A percentile compares a stretch with the other conserved stretches of the same genome.
These are phyloP conservation scores for Romanomermis culicivorax DNA, from an alignment of 2,888 invertebrate species.

Conservation along the genomic window DNA sequence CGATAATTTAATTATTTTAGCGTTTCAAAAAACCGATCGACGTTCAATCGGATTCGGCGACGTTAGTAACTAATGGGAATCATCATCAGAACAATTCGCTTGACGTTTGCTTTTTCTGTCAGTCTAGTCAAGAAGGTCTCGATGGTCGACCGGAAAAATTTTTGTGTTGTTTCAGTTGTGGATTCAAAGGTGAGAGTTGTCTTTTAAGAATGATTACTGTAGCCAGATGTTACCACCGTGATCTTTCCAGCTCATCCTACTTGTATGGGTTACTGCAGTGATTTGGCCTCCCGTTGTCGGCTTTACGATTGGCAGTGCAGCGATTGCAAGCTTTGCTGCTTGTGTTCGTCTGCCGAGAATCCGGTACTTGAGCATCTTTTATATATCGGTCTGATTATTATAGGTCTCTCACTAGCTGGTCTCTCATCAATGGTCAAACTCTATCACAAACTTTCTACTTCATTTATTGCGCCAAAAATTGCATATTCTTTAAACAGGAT, in stretches of 20 bases:
- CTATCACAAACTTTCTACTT: too few relatives aligned
- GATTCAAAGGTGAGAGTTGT: not conserved
- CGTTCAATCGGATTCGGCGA: not conserved
- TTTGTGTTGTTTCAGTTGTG: not conserved
- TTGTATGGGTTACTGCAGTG: slow-evolving; percentile 35
- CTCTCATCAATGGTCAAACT: too few relatives aligned
- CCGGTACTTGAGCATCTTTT: slow-evolving; percentile 22
- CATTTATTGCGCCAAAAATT: too few relatives aligned
- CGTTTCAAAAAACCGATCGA: not conserved
- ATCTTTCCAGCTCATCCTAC: slow-evolving; percentile 33
- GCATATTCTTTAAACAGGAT: too few relatives aligned
- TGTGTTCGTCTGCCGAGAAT: slow-evolving; percentile 48
- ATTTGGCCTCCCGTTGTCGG: slow-evolving; percentile 30
- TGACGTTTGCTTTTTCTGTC: not conserved
- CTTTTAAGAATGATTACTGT: not conserved
- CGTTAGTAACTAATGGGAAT: not conserved
- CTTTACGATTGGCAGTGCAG: slow-evolving; percentile 54
- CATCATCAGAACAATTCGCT: not conserved
- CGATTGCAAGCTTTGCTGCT: slow-evolving; percentile 62
- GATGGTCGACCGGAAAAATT: not conserved
- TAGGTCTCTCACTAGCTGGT: too few relatives aligned
- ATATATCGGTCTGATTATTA: not conserved
- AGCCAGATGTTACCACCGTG: too few relatives aligned
- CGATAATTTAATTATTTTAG: not conserved
- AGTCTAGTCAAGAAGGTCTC: not conserved